These are phyloP conservation scores for Drosophila insularis DNA, from an alignment of 1,140 invertebrate species.

Conservation along the genomic window DNA sequence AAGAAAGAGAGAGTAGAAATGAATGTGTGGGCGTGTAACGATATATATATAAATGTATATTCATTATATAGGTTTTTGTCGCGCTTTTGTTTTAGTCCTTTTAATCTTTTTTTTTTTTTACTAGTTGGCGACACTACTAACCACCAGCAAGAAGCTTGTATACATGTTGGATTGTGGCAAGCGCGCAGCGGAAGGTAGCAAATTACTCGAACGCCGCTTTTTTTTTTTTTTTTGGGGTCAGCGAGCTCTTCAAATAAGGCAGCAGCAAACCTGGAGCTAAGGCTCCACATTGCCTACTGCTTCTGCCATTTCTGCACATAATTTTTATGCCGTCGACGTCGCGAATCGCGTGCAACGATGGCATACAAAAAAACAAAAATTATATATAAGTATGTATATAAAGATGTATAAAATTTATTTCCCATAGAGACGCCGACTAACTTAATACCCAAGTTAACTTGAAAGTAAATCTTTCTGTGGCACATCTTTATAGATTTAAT, in stretches of 20 bases:
- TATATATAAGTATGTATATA: slow-evolving; percentile 48
- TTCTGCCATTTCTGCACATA: slow-evolving; percentile 75
- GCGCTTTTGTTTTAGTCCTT: slow-evolving; percentile 10
- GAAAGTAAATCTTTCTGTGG: too few species aligned
- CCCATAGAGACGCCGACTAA: slow-evolving; percentile 5
- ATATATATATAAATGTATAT: slow-evolving; percentile 13
- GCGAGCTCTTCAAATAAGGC: slow-evolving; percentile 37
- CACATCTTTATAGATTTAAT: too few species aligned
- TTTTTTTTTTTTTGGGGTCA: slow-evolving; percentile 64
- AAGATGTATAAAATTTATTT: slow-evolving; percentile 12
- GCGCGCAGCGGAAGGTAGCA: slow-evolving; percentile 26
- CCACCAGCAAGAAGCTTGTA: slow-evolving; percentile 77
- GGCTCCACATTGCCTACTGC: slow-evolving; percentile 72
- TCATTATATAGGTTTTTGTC: slow-evolving; percentile 44
- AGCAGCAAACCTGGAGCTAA: slow-evolving; percentile 34
- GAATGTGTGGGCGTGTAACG: slow-evolving; percentile 13
- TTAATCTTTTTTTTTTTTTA: neutral
- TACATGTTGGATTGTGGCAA: slow-evolving; percentile 56
- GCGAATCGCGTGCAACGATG: slow-evolving; percentile 70
- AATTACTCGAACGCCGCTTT: slow-evolving; percentile 53
- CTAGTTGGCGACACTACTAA: slow-evolving; percentile 71
- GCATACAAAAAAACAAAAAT: slow-evolving; percentile 73
- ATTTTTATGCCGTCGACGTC: slow-evolving; percentile 69
- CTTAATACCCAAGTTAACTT: slow-evolving; percentile 15
- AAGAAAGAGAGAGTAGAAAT: neutral